phyloP scores from a whole-genome alignment of 2,888 invertebrate genomes.

The Epinotia nisella region DNA sequence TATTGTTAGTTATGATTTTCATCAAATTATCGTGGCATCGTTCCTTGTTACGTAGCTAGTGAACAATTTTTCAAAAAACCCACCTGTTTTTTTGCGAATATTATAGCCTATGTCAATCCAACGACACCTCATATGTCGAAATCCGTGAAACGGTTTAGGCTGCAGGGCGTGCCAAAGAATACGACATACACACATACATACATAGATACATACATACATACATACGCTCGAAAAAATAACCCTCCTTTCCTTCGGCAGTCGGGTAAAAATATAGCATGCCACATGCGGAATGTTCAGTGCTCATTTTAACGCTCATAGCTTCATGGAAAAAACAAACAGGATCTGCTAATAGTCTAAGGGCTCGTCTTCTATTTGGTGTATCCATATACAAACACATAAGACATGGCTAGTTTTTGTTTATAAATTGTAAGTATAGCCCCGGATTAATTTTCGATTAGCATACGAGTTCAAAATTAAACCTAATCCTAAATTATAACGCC shows the following conservation, averaged over 20 bases:
- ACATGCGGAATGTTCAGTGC: conserved; percentile 31
- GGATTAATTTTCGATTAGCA: neutral
- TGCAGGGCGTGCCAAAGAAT: no score
- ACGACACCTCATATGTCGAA: no score
- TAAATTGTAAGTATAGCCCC: neutral
- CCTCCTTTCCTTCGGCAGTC: neutral
- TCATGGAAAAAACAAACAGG: conserved; percentile 41
- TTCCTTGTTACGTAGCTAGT: no score
- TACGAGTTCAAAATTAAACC: neutral
- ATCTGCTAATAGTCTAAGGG: conserved; percentile 41
- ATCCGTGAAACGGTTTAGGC: no score
- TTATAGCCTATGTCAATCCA: no score
- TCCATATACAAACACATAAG: conserved; percentile 2
- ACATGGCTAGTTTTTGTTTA: neutral
- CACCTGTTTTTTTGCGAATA: no score
- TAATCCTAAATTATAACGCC: neutral
- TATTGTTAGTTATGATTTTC: neutral
- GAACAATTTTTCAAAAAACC: neutral
- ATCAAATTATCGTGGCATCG: neutral
- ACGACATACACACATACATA: no score
- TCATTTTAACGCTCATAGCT: conserved; percentile 35
- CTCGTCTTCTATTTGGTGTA: conserved; percentile 19
- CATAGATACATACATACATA: no score
- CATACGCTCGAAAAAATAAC: neutral
- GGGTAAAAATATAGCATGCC: conserved; percentile 16